These are phyloP conservation scores for Biston stratarius DNA, from an alignment of 2,888 invertebrate species.

Conservation along the genomic window DNA sequence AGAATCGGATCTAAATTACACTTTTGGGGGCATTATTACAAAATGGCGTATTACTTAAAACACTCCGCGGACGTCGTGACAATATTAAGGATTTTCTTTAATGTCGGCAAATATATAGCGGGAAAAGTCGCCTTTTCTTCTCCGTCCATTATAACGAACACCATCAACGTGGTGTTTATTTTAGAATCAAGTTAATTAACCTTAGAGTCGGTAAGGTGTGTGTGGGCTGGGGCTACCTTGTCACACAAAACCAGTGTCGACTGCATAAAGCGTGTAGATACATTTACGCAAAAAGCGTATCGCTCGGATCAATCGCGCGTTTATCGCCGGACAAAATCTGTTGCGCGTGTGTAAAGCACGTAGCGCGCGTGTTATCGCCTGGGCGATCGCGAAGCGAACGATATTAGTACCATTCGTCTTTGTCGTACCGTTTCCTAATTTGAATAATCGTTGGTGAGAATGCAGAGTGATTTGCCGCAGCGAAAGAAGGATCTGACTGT, in stretches of 20 bases:
- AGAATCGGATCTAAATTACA: constrained; percentile 63
- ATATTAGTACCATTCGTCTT: constrained; percentile 86
- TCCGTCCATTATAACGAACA: constrained; percentile 32
- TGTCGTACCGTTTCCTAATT: constrained; percentile 85
- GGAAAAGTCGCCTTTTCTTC: constrained; percentile 30
- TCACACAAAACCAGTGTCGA: constrained; percentile 59
- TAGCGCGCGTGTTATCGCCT: constrained; percentile 74
- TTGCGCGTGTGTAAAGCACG: constrained; percentile 81
- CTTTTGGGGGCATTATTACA: constrained; percentile 62
- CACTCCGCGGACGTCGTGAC: constrained; percentile 50
- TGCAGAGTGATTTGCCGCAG: constrained; percentile 78
- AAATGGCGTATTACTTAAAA: constrained; percentile 61
- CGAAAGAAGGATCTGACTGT: constrained; percentile 53
- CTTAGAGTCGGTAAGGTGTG: constrained; percentile 16
- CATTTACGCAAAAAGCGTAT: constrained; percentile 85
- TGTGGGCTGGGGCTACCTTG: constrained; percentile 46
- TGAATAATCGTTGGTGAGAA: constrained; percentile 86
- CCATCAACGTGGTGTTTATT: constrained; percentile 24
- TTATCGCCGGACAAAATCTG: constrained; percentile 80
- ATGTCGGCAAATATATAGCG: constrained; percentile 37
- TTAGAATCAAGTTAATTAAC: constrained; percentile 34
- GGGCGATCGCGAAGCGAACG: constrained; percentile 76
- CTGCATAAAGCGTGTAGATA: constrained; percentile 69
- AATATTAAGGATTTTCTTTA: constrained; percentile 47
- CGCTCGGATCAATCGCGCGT: constrained; percentile 78